These are phyloP conservation scores for Cantharis nigra DNA, from an alignment of 2,888 invertebrate species.

Conservation along the genomic window DNA sequence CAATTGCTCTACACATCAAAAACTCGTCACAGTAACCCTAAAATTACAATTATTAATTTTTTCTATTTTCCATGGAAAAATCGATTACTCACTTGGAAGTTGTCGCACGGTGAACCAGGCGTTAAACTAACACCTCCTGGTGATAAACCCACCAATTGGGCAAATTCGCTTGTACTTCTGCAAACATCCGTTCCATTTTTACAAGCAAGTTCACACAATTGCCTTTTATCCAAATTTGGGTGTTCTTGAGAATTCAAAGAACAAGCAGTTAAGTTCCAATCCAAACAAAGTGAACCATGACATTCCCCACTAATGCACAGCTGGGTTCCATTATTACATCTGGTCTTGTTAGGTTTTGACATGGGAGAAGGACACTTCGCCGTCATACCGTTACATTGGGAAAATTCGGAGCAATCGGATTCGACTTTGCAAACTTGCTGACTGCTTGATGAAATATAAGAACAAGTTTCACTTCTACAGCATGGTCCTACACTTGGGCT, in stretches of 20 bases:
- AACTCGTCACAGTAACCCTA: slow-evolving; percentile 99
- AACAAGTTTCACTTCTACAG: slow-evolving; percentile 79
- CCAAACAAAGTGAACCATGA: slow-evolving; percentile 91
- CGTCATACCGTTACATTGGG: slow-evolving; percentile 82
- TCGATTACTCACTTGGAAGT: slow-evolving; percentile 89
- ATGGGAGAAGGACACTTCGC: slow-evolving; percentile 87
- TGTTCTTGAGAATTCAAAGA: slow-evolving; percentile 83
- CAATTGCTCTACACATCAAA: slow-evolving; percentile 96
- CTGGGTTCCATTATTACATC: slow-evolving; percentile 92
- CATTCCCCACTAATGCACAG: slow-evolving; percentile 90
- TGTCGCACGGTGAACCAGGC: slow-evolving; percentile 97
- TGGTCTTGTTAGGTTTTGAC: slow-evolving; percentile 85
- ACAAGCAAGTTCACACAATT: slow-evolving; percentile 96
- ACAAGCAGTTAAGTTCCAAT: slow-evolving; percentile 93
- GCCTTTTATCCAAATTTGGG: slow-evolving; percentile 77
- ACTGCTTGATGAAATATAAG: slow-evolving; percentile 69
- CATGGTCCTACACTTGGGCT: slow-evolving; percentile 98
- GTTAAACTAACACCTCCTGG: slow-evolving; percentile 82
- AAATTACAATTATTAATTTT: slow-evolving; percentile 28
- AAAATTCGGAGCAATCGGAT: slow-evolving; percentile 87
- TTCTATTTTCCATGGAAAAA: neutral
- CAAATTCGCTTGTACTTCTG: slow-evolving; percentile 87
- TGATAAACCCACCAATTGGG: slow-evolving; percentile 72
- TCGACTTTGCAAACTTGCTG: slow-evolving; percentile 79
- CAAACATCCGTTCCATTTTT: slow-evolving; percentile 83